phyloP scores from a whole-genome alignment of 2,113 vertebrate species.

The Gopherus flavomarginatus region DNA sequence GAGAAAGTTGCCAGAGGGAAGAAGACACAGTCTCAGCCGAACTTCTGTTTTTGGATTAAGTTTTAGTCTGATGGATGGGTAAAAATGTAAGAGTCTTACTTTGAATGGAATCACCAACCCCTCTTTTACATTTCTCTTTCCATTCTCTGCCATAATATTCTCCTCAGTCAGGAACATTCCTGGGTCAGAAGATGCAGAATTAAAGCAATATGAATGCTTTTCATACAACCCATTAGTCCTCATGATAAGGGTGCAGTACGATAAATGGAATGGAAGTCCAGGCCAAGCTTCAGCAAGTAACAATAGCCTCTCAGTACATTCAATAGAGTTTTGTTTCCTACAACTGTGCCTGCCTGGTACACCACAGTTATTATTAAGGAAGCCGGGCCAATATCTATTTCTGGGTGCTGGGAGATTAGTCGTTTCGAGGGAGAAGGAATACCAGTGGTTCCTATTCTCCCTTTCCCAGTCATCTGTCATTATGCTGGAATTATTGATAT shows the following conservation, averaged over 20 bases:
- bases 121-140: background rate
- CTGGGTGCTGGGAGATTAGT: background rate
- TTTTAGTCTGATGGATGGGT: background rate
- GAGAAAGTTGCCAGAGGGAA: background rate
- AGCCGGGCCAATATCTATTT: background rate
- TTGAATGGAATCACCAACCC: background rate
- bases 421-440: background rate
- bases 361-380: background rate
- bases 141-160: background rate
- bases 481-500: background rate
- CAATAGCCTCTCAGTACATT: background rate
- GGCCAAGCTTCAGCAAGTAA: background rate
- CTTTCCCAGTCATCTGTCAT: background rate
- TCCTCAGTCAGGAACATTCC: background rate
- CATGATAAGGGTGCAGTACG: background rate
- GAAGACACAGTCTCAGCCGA: background rate
- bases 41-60: background rate
- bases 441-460: background rate
- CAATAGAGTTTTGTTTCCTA: fast-evolving
- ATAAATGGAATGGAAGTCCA: background rate
- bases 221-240: background rate
- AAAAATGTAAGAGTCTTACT: background rate
- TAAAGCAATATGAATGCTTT: background rate
- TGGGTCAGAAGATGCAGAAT: background rate
- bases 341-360: background rate